phyloP scores from a whole-genome alignment of 2,888 invertebrate species.

The Drosophila borborema region DNA sequence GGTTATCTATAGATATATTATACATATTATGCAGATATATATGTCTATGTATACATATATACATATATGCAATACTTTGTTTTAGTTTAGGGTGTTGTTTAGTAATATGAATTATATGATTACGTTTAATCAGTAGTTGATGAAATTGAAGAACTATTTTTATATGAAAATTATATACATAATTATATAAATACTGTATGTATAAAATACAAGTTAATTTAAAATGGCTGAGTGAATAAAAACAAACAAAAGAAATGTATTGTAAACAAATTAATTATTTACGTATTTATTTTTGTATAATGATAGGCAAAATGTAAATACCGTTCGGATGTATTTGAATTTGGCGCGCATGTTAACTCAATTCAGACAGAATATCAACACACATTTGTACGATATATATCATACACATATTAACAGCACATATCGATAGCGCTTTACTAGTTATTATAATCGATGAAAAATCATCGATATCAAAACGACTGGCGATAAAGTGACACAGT shows the following conservation, averaged over 20 bases:
- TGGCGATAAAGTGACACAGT: slow-evolving; percentile 10
- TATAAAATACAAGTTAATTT: slow-evolving; percentile 66
- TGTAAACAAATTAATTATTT: not conserved
- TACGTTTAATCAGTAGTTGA: slow-evolving; percentile 52
- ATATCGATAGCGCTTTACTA: not conserved
- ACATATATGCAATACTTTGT: slow-evolving; percentile 68
- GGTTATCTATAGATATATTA: slow-evolving; percentile 60
- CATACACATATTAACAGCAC: rapidly evolving
- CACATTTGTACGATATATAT: not conserved
- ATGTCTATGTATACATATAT: slow-evolving; percentile 18
- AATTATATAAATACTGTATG: slow-evolving; percentile 35
- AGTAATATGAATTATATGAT: slow-evolving; percentile 43
- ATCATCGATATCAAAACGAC: slow-evolving; percentile 1
- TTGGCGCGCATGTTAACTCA: not conserved
- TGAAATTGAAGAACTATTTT: slow-evolving; percentile 65
- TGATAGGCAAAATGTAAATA: not conserved
- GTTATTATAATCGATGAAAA: slow-evolving; percentile 7
- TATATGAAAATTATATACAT: slow-evolving; percentile 54
- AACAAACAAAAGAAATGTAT: slow-evolving; percentile 31
- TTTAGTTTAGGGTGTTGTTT: slow-evolving; percentile 78
- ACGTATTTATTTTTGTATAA: not conserved
- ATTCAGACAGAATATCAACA: not conserved
- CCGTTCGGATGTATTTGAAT: not conserved
- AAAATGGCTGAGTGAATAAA: slow-evolving; percentile 78
- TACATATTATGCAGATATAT: slow-evolving; percentile 26